phyloP scores from a whole-genome alignment of 2,113 vertebrate species.

The Neodon shergylaensis region DNA sequence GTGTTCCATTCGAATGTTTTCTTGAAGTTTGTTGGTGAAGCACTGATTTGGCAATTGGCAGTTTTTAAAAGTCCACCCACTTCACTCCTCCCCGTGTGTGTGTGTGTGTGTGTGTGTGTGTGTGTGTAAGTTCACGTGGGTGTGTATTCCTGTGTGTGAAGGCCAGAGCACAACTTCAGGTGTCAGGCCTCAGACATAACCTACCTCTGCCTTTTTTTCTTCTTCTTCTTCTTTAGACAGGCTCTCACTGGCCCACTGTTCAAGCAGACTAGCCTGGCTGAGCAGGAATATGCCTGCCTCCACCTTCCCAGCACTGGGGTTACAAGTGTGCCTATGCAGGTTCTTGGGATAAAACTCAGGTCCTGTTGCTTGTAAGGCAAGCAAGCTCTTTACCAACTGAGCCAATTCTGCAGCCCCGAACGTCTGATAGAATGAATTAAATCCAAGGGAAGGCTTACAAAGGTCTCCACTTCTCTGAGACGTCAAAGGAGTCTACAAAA shows the following conservation, averaged over 20 bases:
- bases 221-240: background rate
- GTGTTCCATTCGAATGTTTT: slow-evolving; percentile 24
- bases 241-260: background rate
- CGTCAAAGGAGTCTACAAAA: slow-evolving; percentile 53
- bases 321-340: background rate
- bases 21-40: slow-evolving; percentile 5
- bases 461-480: slow-evolving; percentile 38
- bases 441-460: slow-evolving; percentile 40
- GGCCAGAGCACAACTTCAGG: background rate
- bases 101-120: background rate
- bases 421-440: slow-evolving; percentile 21
- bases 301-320: background rate
- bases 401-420: background rate
- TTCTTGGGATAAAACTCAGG: background rate
- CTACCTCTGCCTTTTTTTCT: background rate
- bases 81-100: fast-evolving
- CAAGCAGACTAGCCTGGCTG: background rate
- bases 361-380: background rate
- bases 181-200: background rate
- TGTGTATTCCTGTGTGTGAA: background rate
- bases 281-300: too few species aligned
- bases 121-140: background rate
- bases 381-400: background rate
- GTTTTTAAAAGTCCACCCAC: background rate
- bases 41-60: background rate